Percentiles rank a stretch among this genome's conserved stretches.
Conservation (phyloP, 2,888 invertebrate species). For the Tinea pellionella region DNA sequence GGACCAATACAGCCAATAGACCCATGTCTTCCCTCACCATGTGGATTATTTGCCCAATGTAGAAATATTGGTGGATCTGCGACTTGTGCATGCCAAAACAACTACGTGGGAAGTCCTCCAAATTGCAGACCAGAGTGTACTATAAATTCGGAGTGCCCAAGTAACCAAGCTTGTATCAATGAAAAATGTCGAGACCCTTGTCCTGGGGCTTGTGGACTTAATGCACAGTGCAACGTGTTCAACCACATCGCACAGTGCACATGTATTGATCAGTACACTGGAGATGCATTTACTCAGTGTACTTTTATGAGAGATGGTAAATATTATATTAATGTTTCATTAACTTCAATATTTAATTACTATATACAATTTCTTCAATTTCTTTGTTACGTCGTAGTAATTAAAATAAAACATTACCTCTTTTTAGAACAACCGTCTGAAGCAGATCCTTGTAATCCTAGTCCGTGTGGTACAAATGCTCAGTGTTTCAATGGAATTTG, state of each 20-base stretch:
- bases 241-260: slow-evolving; percentile 74
- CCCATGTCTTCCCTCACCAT: slow-evolving; percentile 77
- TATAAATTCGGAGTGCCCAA: slow-evolving; percentile 77
- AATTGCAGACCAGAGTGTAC: slow-evolving; percentile 77
- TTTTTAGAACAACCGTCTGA: slow-evolving; percentile 24
- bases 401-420: neutral
- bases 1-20: slow-evolving; percentile 33
- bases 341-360: slow-evolving; percentile 12
- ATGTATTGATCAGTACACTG: slow-evolving; percentile 66
- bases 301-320: slow-evolving; percentile 42
- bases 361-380: no score
- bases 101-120: slow-evolving; percentile 74
- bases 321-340: slow-evolving; percentile 16
- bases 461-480: slow-evolving; percentile 79
- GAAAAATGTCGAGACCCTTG: slow-evolving; percentile 77
- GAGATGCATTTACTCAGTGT: slow-evolving; percentile 71
- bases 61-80: slow-evolving; percentile 65
- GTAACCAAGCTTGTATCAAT: slow-evolving; percentile 73
- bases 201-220: slow-evolving; percentile 73
- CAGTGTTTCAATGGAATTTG: slow-evolving; percentile 76
- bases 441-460: slow-evolving; percentile 72
- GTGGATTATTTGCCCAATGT: slow-evolving; percentile 74
- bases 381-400: no score
- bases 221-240: slow-evolving; percentile 68
- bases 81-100: slow-evolving; percentile 70